Conservation (phyloP, 2,888 invertebrate genomes). For the Dexiosoma caninum region DNA sequence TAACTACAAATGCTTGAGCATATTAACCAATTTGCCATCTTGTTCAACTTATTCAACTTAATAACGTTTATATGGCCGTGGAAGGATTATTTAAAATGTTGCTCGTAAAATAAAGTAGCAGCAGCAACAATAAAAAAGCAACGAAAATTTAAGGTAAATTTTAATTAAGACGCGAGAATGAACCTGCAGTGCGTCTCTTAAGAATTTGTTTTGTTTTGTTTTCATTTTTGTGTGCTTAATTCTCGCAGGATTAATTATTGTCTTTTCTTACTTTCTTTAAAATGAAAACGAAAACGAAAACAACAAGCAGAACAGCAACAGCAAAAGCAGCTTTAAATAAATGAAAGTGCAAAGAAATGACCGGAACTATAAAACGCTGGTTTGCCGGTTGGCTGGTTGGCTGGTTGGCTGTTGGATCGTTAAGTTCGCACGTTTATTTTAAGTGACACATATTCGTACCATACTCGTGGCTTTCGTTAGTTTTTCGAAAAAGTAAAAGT, state of each 20-base stretch:
- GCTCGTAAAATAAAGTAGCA: constrained; percentile 5
- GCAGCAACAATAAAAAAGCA: background rate
- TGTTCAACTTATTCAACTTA: background rate
- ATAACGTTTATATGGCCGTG: background rate
- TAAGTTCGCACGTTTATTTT: background rate
- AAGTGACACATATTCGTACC: background rate
- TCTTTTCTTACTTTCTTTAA: constrained; percentile 6
- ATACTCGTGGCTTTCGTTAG: background rate
- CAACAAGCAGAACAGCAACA: background rate
- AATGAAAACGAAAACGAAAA: background rate
- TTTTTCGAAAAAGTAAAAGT: background rate
- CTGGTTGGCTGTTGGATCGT: background rate
- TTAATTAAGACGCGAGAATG: constrained; percentile 56
- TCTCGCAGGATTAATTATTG: constrained; percentile 51
- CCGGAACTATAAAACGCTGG: too few species aligned
- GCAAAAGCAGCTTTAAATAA: background rate
- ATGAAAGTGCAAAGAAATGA: constrained; percentile 10
- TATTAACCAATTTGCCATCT: constrained; percentile 10
- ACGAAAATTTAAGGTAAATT: constrained; percentile 40
- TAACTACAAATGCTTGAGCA: background rate
- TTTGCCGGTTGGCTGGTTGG: background rate
- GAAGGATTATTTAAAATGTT: background rate
- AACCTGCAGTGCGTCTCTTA: constrained; percentile 60
- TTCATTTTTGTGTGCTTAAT: constrained; percentile 8
- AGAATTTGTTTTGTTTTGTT: background rate